Evolutionary conservation across 2,113 vertebrate genomes (phyloP).

Genomic region (Protomyctophum bolini): DNA sequence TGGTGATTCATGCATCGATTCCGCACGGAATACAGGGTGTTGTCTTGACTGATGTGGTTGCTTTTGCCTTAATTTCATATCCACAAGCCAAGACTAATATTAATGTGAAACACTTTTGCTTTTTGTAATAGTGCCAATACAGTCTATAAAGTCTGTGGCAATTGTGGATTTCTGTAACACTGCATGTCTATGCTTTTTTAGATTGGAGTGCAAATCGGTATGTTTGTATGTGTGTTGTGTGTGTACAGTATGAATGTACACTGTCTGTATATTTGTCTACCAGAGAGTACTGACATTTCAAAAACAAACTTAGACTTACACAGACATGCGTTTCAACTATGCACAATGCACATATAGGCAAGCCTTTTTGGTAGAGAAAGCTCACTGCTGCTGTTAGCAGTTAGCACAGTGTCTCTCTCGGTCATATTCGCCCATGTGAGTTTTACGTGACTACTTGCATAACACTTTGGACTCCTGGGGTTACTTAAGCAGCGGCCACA

Average conservation of each 20-base stretch:
- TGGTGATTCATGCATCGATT: conserved; percentile 37
- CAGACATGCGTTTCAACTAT: too few species aligned
- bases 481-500: conserved; percentile 20
- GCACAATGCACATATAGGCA: too few species aligned
- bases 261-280: too few species aligned
- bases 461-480: conserved; percentile 34
- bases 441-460: conserved; percentile 24
- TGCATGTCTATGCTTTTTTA: too few species aligned
- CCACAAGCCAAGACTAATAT: not conserved
- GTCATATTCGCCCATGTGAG: conserved; percentile 8
- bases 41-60: conserved; percentile 1
- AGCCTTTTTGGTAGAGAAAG: conserved; percentile 7
- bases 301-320: too few species aligned
- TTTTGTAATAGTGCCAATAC: not conserved
- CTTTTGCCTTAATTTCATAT: not conserved
- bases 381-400: conserved; percentile 4
- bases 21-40: not conserved
- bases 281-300: too few species aligned
- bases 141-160: not conserved
- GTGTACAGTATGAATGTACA: too few species aligned
- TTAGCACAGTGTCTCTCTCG: conserved; percentile 24
- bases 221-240: too few species aligned
- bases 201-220: too few species aligned
- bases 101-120: not conserved
- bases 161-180: conserved; percentile 1